phyloP scores from a whole-genome alignment of 1,140 invertebrate genomes.

The Drosophila nasuta region DNA sequence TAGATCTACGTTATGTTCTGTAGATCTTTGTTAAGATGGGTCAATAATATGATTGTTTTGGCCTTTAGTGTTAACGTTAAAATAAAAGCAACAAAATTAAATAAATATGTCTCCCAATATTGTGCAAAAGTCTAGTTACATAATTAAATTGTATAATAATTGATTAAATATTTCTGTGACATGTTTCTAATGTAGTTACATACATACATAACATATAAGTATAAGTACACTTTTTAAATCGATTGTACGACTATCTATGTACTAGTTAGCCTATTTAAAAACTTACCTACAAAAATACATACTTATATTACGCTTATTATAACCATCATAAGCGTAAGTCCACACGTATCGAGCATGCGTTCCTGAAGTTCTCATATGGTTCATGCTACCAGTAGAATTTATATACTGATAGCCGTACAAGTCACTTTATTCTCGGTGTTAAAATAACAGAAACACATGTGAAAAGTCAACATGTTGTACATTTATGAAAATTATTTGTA shows the following conservation, averaged over 20 bases:
- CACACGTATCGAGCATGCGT: conserved; percentile 9
- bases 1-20: conserved; percentile 20
- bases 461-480: conserved; percentile 2
- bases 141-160: conserved; percentile 32
- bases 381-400: not conserved
- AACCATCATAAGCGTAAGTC: conserved; percentile 29
- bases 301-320: conserved; percentile 29
- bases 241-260: conserved; percentile 34
- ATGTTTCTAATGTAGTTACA: conserved; percentile 36
- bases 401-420: not conserved
- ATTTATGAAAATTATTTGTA: conserved; percentile 3
- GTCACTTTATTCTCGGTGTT: not conserved
- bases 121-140: conserved; percentile 33
- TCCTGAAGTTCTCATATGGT: not conserved
- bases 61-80: conserved; percentile 41
- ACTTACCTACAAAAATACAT: conserved; percentile 16
- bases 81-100: conserved; percentile 3
- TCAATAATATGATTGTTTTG: conserved; percentile 22
- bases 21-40: conserved; percentile 3
- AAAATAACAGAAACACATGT: conserved; percentile 14
- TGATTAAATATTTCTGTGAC: conserved; percentile 31
- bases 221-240: conserved; percentile 29
- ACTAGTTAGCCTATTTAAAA: conserved; percentile 28
- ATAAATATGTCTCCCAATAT: conserved; percentile 4
- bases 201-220: conserved; percentile 11